Percentiles rank a stretch among this genome's conserved stretches.
Conservation (phyloP, 2,113 vertebrate genomes). For the Sakesphorus luctuosus region DNA sequence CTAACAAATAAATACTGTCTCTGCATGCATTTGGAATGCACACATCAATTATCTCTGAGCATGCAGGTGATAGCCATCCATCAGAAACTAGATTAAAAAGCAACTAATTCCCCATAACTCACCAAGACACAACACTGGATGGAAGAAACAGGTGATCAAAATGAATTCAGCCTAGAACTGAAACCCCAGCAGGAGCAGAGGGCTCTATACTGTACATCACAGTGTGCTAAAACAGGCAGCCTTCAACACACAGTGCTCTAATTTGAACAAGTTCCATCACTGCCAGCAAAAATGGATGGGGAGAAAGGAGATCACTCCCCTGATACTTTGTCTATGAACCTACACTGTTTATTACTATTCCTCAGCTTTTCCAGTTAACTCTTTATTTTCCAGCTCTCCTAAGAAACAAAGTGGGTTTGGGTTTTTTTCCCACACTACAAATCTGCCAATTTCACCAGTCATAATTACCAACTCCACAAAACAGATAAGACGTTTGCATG, state of each 20-base stretch:
- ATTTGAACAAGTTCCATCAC: neutral
- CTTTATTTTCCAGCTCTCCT: neutral
- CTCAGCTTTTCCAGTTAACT: neutral
- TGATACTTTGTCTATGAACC: neutral
- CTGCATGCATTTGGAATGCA: neutral
- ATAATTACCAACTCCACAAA: neutral
- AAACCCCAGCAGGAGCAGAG: neutral
- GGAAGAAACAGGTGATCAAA: constrained; percentile 11
- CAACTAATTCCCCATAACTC: constrained; percentile 30
- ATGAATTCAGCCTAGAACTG: neutral
- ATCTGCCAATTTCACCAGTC: neutral
- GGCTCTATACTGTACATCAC: neutral
- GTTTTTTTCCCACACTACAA: neutral
- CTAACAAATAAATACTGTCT: neutral
- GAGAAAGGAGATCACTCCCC: neutral
- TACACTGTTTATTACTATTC: neutral
- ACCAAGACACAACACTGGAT: neutral
- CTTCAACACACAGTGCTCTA: neutral
- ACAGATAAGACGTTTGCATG: neutral
- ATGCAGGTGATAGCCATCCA: constrained; percentile 21
- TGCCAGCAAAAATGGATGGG: neutral
- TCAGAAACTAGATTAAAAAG: constrained; percentile 39
- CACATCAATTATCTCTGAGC: neutral
- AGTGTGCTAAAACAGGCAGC: neutral
- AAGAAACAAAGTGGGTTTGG: neutral